Conservation (phyloP, 1,140 invertebrate species). For the Tetragnatha versicolor region DNA sequence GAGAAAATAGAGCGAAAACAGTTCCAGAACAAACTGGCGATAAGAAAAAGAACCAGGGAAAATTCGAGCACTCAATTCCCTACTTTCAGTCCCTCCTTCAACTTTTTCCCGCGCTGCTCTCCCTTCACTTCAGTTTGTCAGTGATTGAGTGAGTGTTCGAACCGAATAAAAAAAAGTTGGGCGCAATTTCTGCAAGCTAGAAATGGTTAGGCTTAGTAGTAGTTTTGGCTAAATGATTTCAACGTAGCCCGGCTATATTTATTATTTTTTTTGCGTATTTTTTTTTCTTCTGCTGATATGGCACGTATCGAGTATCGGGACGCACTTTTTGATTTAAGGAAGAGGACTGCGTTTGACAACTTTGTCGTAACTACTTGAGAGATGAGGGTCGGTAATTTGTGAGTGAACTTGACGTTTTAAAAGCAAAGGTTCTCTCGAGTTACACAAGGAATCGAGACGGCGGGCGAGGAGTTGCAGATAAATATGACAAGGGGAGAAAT, state of each 20-base stretch:
- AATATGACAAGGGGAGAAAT: too few relatives aligned
- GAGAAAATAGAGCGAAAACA: constrained; percentile 56
- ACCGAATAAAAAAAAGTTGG: neutral
- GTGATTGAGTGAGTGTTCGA: constrained; percentile 15
- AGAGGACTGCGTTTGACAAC: too few relatives aligned
- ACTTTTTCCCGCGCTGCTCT: neutral
- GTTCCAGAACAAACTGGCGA: constrained; percentile 21
- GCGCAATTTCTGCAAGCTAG: neutral
- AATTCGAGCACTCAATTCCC: constrained; percentile 23
- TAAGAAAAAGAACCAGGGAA: neutral
- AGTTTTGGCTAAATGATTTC: constrained; percentile 17
- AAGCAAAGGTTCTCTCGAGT: too few relatives aligned
- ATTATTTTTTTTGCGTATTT: neutral
- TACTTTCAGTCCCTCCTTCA: neutral
- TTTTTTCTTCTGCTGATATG: neutral
- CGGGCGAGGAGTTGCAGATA: too few relatives aligned
- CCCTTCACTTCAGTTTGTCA: constrained; percentile 28
- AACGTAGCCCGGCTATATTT: neutral
- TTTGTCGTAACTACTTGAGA: too few relatives aligned
- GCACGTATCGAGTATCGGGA: neutral
- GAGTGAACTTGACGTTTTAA: too few relatives aligned
- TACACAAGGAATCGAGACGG: too few relatives aligned
- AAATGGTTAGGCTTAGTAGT: neutral
- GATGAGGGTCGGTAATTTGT: too few relatives aligned
- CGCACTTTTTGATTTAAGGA: too few relatives aligned